Base-by-base conservation (phyloP, 2,113 vertebrate species). In the Cygnus buccinator region DNA sequence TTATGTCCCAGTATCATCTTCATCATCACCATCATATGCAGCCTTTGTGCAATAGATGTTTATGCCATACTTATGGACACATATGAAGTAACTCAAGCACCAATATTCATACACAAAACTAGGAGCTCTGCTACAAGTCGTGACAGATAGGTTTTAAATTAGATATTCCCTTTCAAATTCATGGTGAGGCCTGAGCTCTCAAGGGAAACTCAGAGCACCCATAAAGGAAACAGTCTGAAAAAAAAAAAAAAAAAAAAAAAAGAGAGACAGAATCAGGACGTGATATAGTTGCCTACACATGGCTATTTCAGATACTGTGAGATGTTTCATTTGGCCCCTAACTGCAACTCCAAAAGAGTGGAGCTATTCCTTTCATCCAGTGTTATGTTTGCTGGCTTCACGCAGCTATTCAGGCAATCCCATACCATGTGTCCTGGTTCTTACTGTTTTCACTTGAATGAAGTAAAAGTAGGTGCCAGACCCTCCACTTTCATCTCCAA, bases 361-460 rank as follows among this genome's bases (percentile, higher is more conserved):
- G 21, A 87, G 58, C 22, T 58, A 11, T 62, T 15, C 15, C 13
- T 66, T 62, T 66, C 13, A 44, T 67, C 18, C 41, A 55, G 13
- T 59, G 52, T 14, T 31, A 9, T 13, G 3, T 52, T 57, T 86
- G 22, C 9, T 33, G 89, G 33, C 21, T 28, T 78, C 54, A 4
- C 21, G 5, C 37, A 84, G 28, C 39, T 77, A 44, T 41, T 67
- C 77, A 55, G 54, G 15, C 21, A 61, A 29, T 57, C 16, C 4
- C 16, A 70, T 5, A 10, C 5, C 19, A 26, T 1, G 1, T 2
- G 1, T 50, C 13, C 37, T 33, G 29, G 8, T 65, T 46, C 66
- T 82, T 72, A 61, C 20, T 50, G 33, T 76, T 83, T 48, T 88
- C 33, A 54, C 13, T 13, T 37, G 15, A 46, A 23, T 13, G 3